Evolutionary conservation across 2,888 invertebrate genomes (phyloP), one percentile per base, ranked within the genome.

Genomic region (Gibbula magus): DNA sequence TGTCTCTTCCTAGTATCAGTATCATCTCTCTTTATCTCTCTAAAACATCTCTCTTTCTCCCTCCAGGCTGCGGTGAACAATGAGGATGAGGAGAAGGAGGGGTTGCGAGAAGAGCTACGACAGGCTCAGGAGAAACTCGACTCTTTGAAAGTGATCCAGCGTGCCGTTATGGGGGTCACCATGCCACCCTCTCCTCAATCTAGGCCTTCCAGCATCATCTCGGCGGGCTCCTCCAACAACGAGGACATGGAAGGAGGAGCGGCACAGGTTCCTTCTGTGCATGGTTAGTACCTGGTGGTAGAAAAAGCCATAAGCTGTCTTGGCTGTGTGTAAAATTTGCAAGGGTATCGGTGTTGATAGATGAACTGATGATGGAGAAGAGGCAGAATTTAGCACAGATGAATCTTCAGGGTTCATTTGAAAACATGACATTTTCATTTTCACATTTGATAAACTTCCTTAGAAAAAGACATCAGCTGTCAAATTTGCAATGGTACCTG

Each of bases 81-180:
- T 89, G 94, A 95, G 87, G 96, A 96, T 91, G 96, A 96, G 89
- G 96, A 96, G 91, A 94, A 96, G 80, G 96, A 96, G 89, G 94
- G 95, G 87, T 93, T 96, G 88, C 94, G 96, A 54, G 95, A 95
- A 86, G 96, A 96, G 91, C 93, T 96, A 88, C 95, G 95, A 89
- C 94, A 95, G 90, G 94, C 95, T 84, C 94, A 96, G 87, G 96
- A 96, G 92, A 95, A 95, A 81, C 86, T 92, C 22, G 87, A 88
- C 52, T 82, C 85, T 75, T 82, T 91, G 35, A 86, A 86, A 25
- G 85, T 88, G 61, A 87, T 89, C 45, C 88, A 89, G 84, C 75
- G 73, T 18, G 76, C 66, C 61, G 54, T 51, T 20, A 80, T 75
- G 79, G 56, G 78, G 20, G 73, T 70, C 56, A 70, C 22, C 67